These are phyloP conservation scores for Leucophenga maculata DNA, from an alignment of 2,888 invertebrate species.

Conservation along the genomic window DNA sequence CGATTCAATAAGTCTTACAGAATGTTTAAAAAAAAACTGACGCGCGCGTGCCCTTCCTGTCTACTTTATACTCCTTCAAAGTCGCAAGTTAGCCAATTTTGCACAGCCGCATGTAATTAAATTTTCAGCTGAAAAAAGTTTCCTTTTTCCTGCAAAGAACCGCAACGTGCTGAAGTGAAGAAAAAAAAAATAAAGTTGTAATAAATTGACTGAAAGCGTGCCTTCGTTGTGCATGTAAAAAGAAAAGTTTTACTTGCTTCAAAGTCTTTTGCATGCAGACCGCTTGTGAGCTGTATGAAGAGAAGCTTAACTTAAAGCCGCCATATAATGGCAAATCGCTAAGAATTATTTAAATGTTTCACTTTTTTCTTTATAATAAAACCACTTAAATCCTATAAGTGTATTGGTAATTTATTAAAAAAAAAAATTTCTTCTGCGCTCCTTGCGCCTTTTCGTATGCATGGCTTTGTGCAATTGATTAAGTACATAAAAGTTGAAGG, in stretches of 20 bases:
- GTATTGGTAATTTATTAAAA: not conserved
- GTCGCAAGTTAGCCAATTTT: constrained; percentile 23
- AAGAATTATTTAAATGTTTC: no score
- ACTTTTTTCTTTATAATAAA: no score
- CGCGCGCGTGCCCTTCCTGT: not conserved
- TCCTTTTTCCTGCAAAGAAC: no score
- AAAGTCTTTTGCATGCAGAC: constrained; percentile 4
- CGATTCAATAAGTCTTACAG: constrained; percentile 18
- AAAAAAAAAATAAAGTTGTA: constrained; percentile 43
- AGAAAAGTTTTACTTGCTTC: not conserved
- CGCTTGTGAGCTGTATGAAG: constrained; percentile 19
- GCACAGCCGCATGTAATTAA: no score
- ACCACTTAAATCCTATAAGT: no score
- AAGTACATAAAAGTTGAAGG: not conserved
- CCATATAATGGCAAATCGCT: no score
- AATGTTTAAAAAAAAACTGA: not conserved
- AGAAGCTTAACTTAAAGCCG: not conserved
- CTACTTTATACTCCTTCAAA: constrained; percentile 34
- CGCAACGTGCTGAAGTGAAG: not conserved
- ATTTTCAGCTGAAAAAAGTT: no score
- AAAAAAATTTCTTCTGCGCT: no score
- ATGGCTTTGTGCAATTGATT: not conserved
- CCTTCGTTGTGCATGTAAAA: constrained; percentile 20
- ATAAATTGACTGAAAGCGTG: constrained; percentile 50
- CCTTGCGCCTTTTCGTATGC: no score